Percentiles rank a stretch among this genome's conserved stretches.
Evolutionary conservation across 2,113 vertebrate genomes (phyloP).

Genomic region (Excalfactoria chinensis): DNA sequence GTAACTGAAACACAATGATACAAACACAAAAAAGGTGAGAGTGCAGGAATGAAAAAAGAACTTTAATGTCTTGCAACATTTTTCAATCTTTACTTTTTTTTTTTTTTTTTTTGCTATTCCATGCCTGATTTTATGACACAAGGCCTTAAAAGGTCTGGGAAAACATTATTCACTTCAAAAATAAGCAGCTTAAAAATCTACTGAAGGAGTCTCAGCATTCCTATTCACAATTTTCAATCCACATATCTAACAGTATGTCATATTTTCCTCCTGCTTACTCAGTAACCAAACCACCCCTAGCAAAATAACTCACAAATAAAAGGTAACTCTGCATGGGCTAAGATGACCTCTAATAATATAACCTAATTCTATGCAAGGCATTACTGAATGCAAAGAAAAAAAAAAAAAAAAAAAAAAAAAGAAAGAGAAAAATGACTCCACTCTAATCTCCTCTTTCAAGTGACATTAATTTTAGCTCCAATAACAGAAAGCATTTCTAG

Average conservation of each 20-base stretch:
- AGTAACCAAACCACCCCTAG: neutral
- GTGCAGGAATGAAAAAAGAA: neutral
- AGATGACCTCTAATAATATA: slow-evolving; percentile 37
- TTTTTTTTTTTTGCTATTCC: slow-evolving; percentile 30
- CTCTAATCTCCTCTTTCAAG: slow-evolving; percentile 51
- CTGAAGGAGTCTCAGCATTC: slow-evolving; percentile 16
- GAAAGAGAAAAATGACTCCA: neutral
- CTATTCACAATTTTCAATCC: slow-evolving; percentile 34
- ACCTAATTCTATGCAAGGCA: neutral
- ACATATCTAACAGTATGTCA: neutral
- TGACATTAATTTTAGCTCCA: slow-evolving; percentile 41
- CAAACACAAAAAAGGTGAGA: neutral
- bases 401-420: slow-evolving; percentile 34
- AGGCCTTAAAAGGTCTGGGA: slow-evolving; percentile 29
- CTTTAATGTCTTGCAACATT: neutral
- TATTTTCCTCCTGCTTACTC: slow-evolving; percentile 21
- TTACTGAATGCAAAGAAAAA: slow-evolving; percentile 40
- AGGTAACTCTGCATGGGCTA: neutral
- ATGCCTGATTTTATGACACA: slow-evolving; percentile 27
- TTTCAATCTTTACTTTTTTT: no score
- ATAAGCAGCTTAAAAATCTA: slow-evolving; percentile 56
- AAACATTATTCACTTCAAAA: slow-evolving; percentile 53
- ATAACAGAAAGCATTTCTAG: neutral
- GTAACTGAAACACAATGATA: neutral
- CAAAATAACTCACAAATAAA: neutral